A percentile compares a stretch with the other conserved stretches of the same genome.
phyloP scores from a whole-genome alignment of 2,797 vertebrate genomes.

The Salmo trutta region DNA sequence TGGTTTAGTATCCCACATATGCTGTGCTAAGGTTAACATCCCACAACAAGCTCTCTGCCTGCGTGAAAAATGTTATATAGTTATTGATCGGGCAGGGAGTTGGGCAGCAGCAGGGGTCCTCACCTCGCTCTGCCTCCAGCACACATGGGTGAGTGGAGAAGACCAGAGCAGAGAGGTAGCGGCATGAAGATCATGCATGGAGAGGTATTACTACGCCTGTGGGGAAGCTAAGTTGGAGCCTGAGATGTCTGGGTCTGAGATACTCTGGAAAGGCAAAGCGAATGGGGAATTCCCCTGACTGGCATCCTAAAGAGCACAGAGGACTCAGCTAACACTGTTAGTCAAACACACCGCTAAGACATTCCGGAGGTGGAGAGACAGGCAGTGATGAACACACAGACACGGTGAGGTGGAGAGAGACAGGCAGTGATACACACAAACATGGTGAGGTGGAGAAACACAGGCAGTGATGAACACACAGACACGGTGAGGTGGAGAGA shows the following conservation, averaged over 20 bases:
- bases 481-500: too few relatives aligned
- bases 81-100: slow-evolving; percentile 82
- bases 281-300: slow-evolving; percentile 64
- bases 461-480: too few relatives aligned
- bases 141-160: slow-evolving; percentile 63
- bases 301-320: slow-evolving; percentile 67
- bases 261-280: slow-evolving; percentile 38
- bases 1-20: slow-evolving; percentile 77
- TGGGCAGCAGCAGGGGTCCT: slow-evolving; percentile 72
- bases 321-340: slow-evolving; percentile 3
- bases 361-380: not conserved
- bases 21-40: slow-evolving; percentile 82
- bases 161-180: slow-evolving; percentile 46
- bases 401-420: slow-evolving; percentile 23
- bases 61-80: slow-evolving; percentile 92
- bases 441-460: too few relatives aligned
- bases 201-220: slow-evolving; percentile 45
- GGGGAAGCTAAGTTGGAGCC: slow-evolving; percentile 43
- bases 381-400: not conserved
- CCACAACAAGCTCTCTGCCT: slow-evolving; percentile 78
- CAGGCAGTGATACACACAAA: too few relatives aligned
- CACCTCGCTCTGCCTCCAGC: slow-evolving; percentile 58
- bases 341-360: slow-evolving; percentile 68
- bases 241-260: not conserved
- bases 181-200: slow-evolving; percentile 57